Evolutionary conservation across 2,888 invertebrate genomes (phyloP).

Genomic region (Dugesia japonica): DNA sequence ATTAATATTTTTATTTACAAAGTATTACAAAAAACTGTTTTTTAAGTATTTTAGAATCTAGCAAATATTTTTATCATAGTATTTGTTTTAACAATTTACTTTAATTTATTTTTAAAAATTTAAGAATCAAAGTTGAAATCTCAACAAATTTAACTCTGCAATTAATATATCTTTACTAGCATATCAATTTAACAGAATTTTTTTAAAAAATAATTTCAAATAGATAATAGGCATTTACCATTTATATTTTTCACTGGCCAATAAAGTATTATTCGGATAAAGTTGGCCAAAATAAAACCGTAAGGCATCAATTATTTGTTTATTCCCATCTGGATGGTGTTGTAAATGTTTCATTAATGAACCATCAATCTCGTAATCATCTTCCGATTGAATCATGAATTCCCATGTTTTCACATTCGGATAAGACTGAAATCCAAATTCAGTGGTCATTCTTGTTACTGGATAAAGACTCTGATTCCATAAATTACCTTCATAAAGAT

Average conservation of each 20-base stretch:
- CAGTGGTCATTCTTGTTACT: conserved; percentile 70
- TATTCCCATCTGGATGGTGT: conserved; percentile 62
- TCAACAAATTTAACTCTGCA: no score
- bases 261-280: conserved; percentile 45
- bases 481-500: conserved; percentile 64
- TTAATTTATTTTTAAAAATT: no score
- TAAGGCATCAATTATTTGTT: background rate
- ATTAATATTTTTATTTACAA: no score
- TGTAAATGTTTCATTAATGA: conserved; percentile 63
- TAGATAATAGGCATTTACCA: conserved; percentile 37
- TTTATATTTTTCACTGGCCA: conserved; percentile 38
- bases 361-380: conserved; percentile 50
- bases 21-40: no score
- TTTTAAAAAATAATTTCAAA: conserved; percentile 22
- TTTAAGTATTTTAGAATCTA: no score
- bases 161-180: no score
- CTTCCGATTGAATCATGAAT: background rate
- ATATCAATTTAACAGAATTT: background rate
- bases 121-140: no score
- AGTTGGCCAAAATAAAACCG: conserved; percentile 25
- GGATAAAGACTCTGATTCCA: conserved; percentile 70
- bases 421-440: conserved; percentile 81
- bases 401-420: conserved; percentile 60
- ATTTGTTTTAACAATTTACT: no score
- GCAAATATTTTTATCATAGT: no score